Base-by-base conservation (phyloP, 2,888 invertebrate species). In the Eupithecia subfuscata region DNA sequence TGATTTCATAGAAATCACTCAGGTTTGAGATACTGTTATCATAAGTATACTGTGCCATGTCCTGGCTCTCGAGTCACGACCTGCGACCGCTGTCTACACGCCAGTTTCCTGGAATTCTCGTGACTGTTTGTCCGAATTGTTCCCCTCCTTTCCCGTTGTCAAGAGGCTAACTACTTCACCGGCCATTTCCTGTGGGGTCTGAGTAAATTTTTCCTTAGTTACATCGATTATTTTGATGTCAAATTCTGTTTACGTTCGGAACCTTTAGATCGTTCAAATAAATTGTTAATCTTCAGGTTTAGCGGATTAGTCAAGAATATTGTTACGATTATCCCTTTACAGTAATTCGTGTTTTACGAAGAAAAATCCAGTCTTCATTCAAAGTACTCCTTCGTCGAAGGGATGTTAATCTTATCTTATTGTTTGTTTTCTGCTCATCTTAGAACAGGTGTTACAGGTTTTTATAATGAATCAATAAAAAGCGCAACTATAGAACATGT, bases 41-140 rank as follows among this genome's bases (percentile, higher is more conserved):
- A 48, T 72, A 30, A 25, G 45, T 73, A 9, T n/a, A 56, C 34
- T 60, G 52, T 67, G 43, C 43, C 60, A 12, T 43, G 80, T 80
- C 79, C 81, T 83, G 82, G 79, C 80, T 22, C 67, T 67, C 71
- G 70, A 74, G 72, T 83, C 82, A 79, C 79, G 81, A 81, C 81
- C 81, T 81, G 83, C 78, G 80, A 80, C 82, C 77, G 22, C 6
- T 72, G 64, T 76, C 71, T 56, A 71, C 76, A 77, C 60, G 63
- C 56, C 37, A 70, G 78, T 40, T 76, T 74, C 56, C 64, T 56
- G 76, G 69, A 73, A 76, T 68, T 70, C 65, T 70, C 70, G 76
- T 70, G 73, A 73, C 70, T 73, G 37, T 45, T 16, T 40, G 63
- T 73, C 70, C 45, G 48, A 70, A 67, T 67, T 25, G 60, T 73